These are phyloP conservation scores for Leptestheria dahalacensis DNA, from an alignment of 1,140 invertebrate genomes.

Conservation along the genomic window DNA sequence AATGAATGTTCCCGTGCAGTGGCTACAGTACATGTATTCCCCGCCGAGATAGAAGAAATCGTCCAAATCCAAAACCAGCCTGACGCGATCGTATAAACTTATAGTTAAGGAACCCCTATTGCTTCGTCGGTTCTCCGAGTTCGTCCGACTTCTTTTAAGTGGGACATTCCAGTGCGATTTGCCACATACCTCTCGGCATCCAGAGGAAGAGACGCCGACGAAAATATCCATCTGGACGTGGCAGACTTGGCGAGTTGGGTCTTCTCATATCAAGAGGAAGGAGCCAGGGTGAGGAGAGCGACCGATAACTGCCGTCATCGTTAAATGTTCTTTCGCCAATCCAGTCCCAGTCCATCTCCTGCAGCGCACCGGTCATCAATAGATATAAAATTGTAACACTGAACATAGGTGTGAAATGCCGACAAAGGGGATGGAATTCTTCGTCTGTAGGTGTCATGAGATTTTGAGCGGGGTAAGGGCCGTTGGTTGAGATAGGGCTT, in stretches of 20 bases:
- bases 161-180: background rate
- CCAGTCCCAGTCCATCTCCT: background rate
- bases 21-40: background rate
- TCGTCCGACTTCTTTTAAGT: background rate
- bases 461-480: no score
- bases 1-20: conserved; percentile 9
- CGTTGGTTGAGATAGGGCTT: no score
- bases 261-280: background rate
- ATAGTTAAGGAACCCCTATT: background rate
- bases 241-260: background rate
- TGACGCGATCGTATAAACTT: conserved; percentile 9
- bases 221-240: background rate
- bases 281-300: background rate
- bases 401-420: no score
- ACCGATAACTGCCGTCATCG: background rate
- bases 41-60: background rate
- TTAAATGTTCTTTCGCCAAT: background rate
- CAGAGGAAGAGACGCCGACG: background rate
- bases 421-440: no score
- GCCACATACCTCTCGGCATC: conserved; percentile 3
- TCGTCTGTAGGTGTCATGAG: no score
- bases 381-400: no score
- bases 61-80: background rate
- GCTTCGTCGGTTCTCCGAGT: background rate
- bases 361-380: background rate